Evolutionary conservation across 1,140 invertebrate genomes (phyloP).

Genomic region (Heliconius congener): DNA sequence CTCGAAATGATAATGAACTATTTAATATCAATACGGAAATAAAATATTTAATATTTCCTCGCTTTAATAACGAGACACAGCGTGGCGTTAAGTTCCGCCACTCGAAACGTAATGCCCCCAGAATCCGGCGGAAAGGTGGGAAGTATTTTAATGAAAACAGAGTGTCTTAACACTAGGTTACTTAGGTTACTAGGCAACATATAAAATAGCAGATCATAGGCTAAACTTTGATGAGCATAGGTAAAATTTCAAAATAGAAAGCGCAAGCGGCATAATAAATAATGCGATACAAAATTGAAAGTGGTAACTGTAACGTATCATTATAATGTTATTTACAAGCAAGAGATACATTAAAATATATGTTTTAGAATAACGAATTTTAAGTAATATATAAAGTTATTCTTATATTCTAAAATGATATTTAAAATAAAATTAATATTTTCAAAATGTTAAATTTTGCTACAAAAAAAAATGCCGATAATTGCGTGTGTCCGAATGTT

Average conservation of each 20-base stretch:
- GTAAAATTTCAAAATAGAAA: conserved; percentile 57
- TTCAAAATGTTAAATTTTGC: neutral
- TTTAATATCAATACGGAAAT: neutral
- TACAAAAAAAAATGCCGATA: no score
- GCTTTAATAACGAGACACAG: no score
- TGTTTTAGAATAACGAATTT: neutral
- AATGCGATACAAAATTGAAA: conserved; percentile 60
- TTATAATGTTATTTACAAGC: conserved; percentile 46
- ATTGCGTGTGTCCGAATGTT: neutral
- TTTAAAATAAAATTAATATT: neutral
- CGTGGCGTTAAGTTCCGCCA: neutral
- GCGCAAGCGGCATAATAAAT: conserved; percentile 52
- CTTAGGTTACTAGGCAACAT: neutral
- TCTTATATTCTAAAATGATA: no score
- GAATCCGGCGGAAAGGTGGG: no score
- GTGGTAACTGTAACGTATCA: conserved; percentile 54
- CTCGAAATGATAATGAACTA: no score
- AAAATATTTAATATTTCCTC: neutral
- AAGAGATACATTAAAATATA: neutral
- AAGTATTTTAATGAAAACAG: no score
- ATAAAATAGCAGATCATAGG: neutral
- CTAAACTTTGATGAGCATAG: conserved; percentile 12
- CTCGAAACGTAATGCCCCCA: no score
- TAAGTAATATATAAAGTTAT: neutral
- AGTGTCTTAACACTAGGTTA: no score